phyloP scores from a whole-genome alignment of 2,888 invertebrate genomes.

The Epistrophella euchroma region DNA sequence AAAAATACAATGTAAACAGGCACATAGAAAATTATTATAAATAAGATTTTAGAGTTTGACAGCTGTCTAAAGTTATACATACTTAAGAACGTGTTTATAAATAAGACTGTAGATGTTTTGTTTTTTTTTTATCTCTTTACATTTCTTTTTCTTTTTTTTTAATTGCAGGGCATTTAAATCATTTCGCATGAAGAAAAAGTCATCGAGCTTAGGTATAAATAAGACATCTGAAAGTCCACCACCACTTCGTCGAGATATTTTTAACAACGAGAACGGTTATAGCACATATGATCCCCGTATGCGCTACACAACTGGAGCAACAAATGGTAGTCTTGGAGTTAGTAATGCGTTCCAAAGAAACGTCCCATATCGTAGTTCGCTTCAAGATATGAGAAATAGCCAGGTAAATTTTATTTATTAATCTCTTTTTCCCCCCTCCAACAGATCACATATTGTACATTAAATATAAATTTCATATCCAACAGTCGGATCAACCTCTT shows the following conservation, averaged over 20 bases:
- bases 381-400: slow-evolving; percentile 80
- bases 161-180: slow-evolving; percentile 81
- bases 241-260: slow-evolving; percentile 78
- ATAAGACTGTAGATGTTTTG: too few relatives aligned
- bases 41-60: too few relatives aligned
- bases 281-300: slow-evolving; percentile 78
- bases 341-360: slow-evolving; percentile 79
- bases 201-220: slow-evolving; percentile 83
- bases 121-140: not conserved
- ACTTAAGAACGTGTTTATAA: too few relatives aligned
- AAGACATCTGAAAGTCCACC: slow-evolving; percentile 84
- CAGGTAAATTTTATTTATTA: slow-evolving; percentile 79
- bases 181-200: slow-evolving; percentile 82
- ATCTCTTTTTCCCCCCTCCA: not conserved
- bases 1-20: too few relatives aligned
- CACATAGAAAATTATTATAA: too few relatives aligned
- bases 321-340: slow-evolving; percentile 56
- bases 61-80: too few relatives aligned
- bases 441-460: not conserved
- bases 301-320: slow-evolving; percentile 77
- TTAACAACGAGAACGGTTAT: slow-evolving; percentile 76
- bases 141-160: slow-evolving; percentile 11
- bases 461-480: not conserved
- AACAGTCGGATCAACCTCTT: slow-evolving; percentile 62
- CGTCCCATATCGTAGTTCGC: slow-evolving; percentile 80